Evolutionary conservation across 2,888 invertebrate genomes (phyloP).

Genomic region (Nyleta sp.): DNA sequence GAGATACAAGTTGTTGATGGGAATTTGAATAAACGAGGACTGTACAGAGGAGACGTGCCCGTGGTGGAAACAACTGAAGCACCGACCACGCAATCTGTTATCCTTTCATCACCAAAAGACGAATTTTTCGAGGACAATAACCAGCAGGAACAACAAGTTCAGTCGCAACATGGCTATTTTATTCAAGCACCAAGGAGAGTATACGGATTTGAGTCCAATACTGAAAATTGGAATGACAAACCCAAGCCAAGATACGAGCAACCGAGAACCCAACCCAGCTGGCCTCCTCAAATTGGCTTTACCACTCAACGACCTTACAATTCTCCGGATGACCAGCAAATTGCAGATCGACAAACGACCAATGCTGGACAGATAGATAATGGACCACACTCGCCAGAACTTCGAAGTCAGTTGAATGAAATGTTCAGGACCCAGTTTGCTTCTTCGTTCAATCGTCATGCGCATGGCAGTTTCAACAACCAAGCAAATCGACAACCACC

Average conservation of each 20-base stretch:
- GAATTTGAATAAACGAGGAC: not conserved
- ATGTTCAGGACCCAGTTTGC: not conserved
- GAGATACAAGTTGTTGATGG: not conserved
- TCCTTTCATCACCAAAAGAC: constrained; percentile 1
- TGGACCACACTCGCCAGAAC: not conserved
- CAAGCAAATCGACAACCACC: too few species aligned
- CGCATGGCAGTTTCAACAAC: not conserved
- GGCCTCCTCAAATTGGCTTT: constrained; percentile 25
- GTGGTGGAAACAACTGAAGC: not conserved
- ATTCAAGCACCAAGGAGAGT: constrained; percentile 9
- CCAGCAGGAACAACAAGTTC: constrained; percentile 22
- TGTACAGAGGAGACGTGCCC: constrained; percentile 40
- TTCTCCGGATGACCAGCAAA: not conserved
- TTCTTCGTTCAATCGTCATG: constrained; percentile 3
- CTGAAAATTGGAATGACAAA: not conserved
- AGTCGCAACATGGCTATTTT: not conserved
- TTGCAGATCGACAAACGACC: constrained; percentile 2
- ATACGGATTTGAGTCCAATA: not conserved
- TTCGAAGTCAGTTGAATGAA: constrained; percentile 1
- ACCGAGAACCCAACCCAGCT: not conserved
- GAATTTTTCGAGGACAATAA: not conserved
- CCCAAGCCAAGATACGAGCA: constrained; percentile 10
- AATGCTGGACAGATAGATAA: not conserved
- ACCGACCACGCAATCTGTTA: not conserved
- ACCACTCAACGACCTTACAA: not conserved